Percentiles rank a stretch among this genome's conserved stretches.
Conservation (phyloP, 1,140 invertebrate genomes). For the Bombyx mandarina region DNA sequence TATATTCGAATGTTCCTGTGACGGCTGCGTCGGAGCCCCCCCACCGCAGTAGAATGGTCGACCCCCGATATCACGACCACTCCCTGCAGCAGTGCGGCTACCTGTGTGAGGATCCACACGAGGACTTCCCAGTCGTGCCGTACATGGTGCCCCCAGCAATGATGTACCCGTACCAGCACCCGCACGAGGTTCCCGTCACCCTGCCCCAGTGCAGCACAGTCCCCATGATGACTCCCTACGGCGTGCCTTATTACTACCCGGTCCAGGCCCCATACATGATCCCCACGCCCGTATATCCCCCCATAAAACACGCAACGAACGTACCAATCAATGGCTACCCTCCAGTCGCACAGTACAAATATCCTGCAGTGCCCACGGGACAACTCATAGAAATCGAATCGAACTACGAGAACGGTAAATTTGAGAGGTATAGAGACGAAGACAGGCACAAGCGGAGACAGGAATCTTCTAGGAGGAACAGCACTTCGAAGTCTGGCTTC, state of each 20-base stretch:
- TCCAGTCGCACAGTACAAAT: constrained; percentile 38
- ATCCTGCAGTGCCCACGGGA: constrained; percentile 72
- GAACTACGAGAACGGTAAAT: constrained; percentile 48
- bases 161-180: constrained; percentile 36
- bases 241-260: constrained; percentile 58
- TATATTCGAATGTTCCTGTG: constrained; percentile 51
- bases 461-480: constrained; percentile 44
- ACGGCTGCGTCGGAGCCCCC: constrained; percentile 29
- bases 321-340: constrained; percentile 63
- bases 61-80: constrained; percentile 20
- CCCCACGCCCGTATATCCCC: constrained; percentile 54
- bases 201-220: constrained; percentile 33
- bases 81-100: constrained; percentile 22
- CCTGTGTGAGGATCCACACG: constrained; percentile 21
- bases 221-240: constrained; percentile 47
- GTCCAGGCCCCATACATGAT: constrained; percentile 63
- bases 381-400: constrained; percentile 81
- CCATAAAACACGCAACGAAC: constrained; percentile 58
- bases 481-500: constrained; percentile 51
- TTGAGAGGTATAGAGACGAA: constrained; percentile 41
- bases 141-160: constrained; percentile 40
- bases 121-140: constrained; percentile 29
- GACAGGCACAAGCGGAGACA: constrained; percentile 30
- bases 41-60: constrained; percentile 21
- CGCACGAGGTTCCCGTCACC: constrained; percentile 35